Percentiles rank a stretch among this genome's conserved stretches.
Evolutionary conservation across 2,797 vertebrate genomes (phyloP).

Genomic region (Podarcis siculus): DNA sequence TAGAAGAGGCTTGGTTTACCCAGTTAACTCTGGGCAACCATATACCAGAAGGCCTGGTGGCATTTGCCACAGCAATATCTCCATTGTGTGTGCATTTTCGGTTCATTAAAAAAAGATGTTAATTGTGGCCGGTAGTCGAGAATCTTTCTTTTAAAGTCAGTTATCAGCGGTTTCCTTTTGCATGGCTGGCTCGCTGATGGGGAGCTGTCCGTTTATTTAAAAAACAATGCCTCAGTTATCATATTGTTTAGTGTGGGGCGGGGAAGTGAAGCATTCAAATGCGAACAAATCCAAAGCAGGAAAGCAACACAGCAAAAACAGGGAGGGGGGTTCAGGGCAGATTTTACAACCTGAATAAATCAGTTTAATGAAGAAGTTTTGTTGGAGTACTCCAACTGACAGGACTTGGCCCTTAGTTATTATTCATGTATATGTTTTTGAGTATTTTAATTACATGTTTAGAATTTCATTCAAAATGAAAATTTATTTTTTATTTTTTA

Average conservation of each 20-base stretch:
- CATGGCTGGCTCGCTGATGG: conserved; percentile 66
- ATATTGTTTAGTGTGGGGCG: conserved; percentile 55
- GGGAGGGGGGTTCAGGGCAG: conserved; percentile 12
- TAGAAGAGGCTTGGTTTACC: conserved; percentile 35
- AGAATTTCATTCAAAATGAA: neutral
- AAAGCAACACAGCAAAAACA: conserved; percentile 32
- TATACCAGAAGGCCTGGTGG: conserved; percentile 32
- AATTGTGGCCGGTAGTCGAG: conserved; percentile 66
- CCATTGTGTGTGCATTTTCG: conserved; percentile 43
- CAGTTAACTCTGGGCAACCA: conserved; percentile 35
- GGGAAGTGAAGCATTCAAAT: conserved; percentile 52
- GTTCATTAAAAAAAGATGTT: conserved; percentile 59
- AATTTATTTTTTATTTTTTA: neutral
- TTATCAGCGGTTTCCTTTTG: conserved; percentile 74
- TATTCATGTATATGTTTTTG: neutral
- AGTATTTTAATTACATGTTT: conserved; percentile 10
- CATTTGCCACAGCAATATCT: conserved; percentile 44
- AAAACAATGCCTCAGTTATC: conserved; percentile 75
- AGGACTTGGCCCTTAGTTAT: neutral
- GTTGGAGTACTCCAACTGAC: neutral
- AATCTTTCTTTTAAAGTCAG: conserved; percentile 68
- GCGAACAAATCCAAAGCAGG: conserved; percentile 27
- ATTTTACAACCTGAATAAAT: conserved; percentile 12
- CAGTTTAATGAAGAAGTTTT: neutral
- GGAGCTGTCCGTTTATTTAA: conserved; percentile 72